A percentile compares a stretch with the other conserved stretches of the same genome.
phyloP scores from a whole-genome alignment of 2,113 vertebrate genomes.

The Anarrhichthys ocellatus region DNA sequence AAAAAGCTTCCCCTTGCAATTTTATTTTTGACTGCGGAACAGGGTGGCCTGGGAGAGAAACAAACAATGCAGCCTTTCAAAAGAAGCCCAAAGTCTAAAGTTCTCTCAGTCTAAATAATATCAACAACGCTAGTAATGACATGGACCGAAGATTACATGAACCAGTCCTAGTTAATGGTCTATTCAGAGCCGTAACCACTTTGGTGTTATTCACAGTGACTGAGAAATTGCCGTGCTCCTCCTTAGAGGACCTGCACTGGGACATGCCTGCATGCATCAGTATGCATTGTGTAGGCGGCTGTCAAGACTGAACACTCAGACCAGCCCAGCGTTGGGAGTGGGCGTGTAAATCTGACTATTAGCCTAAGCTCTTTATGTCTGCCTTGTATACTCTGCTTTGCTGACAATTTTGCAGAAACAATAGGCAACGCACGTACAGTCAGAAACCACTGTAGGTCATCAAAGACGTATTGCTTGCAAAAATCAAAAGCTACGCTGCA shows the following conservation, averaged over 20 bases:
- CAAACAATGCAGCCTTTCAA: neutral
- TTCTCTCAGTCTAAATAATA: neutral
- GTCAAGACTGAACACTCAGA: slow-evolving; percentile 42
- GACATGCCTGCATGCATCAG: slow-evolving; percentile 25
- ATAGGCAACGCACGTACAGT: neutral
- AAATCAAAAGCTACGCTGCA: neutral
- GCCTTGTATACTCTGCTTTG: slow-evolving; percentile 28
- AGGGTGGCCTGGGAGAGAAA: neutral
- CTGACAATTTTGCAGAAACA: slow-evolving; percentile 16
- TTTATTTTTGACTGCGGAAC: slow-evolving; percentile 16
- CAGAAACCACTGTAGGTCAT: neutral
- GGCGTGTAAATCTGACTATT: slow-evolving; percentile 28
- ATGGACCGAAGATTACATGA: slow-evolving; percentile 1
- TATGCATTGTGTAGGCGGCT: slow-evolving; percentile 49
- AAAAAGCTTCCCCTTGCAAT: neutral
- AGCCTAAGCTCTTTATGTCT: slow-evolving; percentile 42
- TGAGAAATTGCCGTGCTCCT: slow-evolving; percentile 22
- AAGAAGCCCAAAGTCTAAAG: neutral
- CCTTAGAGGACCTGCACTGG: slow-evolving; percentile 27
- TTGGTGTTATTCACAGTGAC: slow-evolving; percentile 31
- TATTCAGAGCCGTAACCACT: slow-evolving; percentile 11
- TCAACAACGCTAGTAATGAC: slow-evolving; percentile 1
- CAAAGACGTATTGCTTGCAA: neutral
- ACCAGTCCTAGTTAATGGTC: neutral
- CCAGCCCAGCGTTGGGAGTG: slow-evolving; percentile 25